Evolutionary conservation across 1,140 invertebrate genomes (phyloP), one percentile per base, ranked within the genome.

Genomic region (Eumaeus atala): DNA sequence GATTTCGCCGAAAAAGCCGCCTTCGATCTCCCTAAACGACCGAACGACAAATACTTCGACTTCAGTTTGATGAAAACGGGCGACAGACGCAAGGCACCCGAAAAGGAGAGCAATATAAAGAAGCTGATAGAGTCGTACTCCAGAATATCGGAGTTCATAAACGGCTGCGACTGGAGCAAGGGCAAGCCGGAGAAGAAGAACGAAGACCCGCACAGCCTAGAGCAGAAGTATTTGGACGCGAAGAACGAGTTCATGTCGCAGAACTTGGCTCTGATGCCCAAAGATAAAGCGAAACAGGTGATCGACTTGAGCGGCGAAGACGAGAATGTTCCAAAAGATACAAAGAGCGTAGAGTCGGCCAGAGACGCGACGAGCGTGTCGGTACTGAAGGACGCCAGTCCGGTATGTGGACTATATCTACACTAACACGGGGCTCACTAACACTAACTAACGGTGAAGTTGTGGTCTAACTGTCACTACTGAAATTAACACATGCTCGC

Each of bases 211-310:
- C 80, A 84, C 48, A 72, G 74, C 9, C 56, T 88, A 28, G 87
- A 88, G 37, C 71, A 79, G 52, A 85, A 87, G 63, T 88, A 88
- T 67, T 67, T 88, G 17, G 77, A 86, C 44, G 87, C 87, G 0
- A 88, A 88, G 72, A 88, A 87, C 57, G 77, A 86, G 56, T 88
- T 85, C 48, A 88, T 88, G 87, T 80, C 79, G 0, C 72, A 84
- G 56, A 87, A 88, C 57, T 58, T 88, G 0, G 80, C 76, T 71
- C 56, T 88, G 8, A 77, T 86, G 76, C 84, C 87, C 0, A 88
- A 84, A 70, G 72, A 84, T 0, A 72, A 54, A 28, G 49, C 77
- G 2, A 81, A 77, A 59, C 86, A 86, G 4, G 75, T 87, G 0
- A 88, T 88, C 12, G 86, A 88, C 49, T 59, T 88, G 28, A 85